A percentile compares a stretch with the other conserved stretches of the same genome.
Conservation (phyloP, 2,797 vertebrate species). For the Xyrichtys novacula region DNA sequence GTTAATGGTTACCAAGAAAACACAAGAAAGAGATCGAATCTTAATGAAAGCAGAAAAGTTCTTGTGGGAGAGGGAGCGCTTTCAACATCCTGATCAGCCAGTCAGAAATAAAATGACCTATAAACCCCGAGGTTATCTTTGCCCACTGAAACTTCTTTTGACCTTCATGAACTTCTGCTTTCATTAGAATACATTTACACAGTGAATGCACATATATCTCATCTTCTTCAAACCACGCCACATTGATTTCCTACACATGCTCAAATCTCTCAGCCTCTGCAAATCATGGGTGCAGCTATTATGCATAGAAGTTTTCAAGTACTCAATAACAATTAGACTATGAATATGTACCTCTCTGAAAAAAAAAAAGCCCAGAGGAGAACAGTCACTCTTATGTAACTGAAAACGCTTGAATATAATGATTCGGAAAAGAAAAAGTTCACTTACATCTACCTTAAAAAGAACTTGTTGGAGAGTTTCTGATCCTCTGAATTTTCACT, state of each 20-base stretch:
- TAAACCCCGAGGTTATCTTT: slow-evolving; percentile 4
- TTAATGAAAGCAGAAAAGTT: slow-evolving; percentile 12
- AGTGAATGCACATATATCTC: slow-evolving; percentile 5
- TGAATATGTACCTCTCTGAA: too few relatives aligned
- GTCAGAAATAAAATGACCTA: slow-evolving; percentile 5
- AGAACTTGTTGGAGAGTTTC: too few relatives aligned
- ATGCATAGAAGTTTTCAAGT: too few relatives aligned
- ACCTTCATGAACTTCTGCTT: slow-evolving; percentile 14
- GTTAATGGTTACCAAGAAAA: slow-evolving; percentile 27
- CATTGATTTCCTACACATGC: slow-evolving; percentile 9
- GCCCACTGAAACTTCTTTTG: not conserved
- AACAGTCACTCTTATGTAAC: too few relatives aligned
- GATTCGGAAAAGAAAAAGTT: too few relatives aligned
- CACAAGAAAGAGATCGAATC: not conserved
- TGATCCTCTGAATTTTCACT: too few relatives aligned
- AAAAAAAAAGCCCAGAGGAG: too few relatives aligned
- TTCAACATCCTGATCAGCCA: not conserved
- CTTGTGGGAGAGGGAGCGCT: not conserved
- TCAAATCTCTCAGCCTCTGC: not conserved
- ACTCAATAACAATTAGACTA: too few relatives aligned
- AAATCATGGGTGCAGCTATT: not conserved
- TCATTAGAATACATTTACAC: slow-evolving; percentile 13
- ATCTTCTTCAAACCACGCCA: slow-evolving; percentile 1
- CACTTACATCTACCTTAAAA: too few relatives aligned
- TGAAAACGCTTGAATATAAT: too few relatives aligned